Base-by-base conservation (phyloP, 1,140 invertebrate species). In the Cherax destructor region DNA sequence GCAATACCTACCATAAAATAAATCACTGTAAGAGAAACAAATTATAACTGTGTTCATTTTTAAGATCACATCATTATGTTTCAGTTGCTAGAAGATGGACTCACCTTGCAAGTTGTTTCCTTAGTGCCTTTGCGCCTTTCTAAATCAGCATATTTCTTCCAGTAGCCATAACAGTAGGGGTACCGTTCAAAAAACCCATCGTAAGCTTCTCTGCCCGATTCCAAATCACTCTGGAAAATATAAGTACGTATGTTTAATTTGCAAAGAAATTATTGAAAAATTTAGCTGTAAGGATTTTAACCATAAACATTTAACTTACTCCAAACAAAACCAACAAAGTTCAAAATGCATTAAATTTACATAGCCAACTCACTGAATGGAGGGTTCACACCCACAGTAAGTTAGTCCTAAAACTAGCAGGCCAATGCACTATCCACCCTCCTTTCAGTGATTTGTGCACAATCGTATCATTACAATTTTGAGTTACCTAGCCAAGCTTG, bases 111-210 rank as follows among this genome's bases (percentile, higher is more conserved):
- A 94, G 97, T 98, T 94, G 98, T 98, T 93, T 98, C 97, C 94
- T 88, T 78, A 21, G 92, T 93, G n/a, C 93, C 93, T 76, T 98
- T 98, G 93, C 97, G 96, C 95, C 98, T 99, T 94, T 99, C 98
- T 94, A 99, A 98, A 95, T 99, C 99, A 61, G 98, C 98, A 95
- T 98, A 99, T 94, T 99, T 99, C 93, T 99, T 97, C 99, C 99
- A 99, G 95, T 99, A 99, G 78, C 99, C 99, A 95, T 99, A 99
- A 94, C 99, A 99, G 95, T 99, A 99, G 21, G 99, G 98, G 95
- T 99, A 99, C 94, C 98, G 97, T 78, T 96, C 96, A 92, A 99
- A 96, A 95, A 99, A 99, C 90, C 97, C 97, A 94, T 98, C 97
- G 95, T 99, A 99, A 30, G 98, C 98, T 94, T 99, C 98, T 56